These are phyloP conservation scores for Teinopalpus imperialis DNA, from an alignment of 2,888 invertebrate species.

Conservation along the genomic window DNA sequence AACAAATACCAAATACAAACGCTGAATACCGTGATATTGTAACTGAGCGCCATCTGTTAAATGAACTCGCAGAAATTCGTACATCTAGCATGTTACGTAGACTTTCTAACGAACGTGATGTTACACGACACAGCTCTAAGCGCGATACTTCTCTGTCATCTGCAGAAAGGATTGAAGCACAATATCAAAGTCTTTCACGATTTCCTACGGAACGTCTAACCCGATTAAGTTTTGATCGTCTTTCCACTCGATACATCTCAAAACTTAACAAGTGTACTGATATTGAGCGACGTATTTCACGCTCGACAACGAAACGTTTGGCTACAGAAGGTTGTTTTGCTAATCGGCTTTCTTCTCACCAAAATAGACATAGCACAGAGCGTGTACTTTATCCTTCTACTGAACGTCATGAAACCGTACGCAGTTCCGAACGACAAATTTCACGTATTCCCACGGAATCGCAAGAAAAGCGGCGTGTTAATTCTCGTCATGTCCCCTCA, in stretches of 20 bases:
- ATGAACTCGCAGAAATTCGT: background rate
- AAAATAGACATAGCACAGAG: background rate
- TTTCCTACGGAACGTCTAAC: no score
- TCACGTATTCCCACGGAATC: background rate
- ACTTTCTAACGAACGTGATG: conserved; percentile 4
- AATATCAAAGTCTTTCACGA: no score
- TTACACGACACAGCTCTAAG: background rate
- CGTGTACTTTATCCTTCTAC: background rate
- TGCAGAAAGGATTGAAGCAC: no score
- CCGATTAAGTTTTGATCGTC: no score
- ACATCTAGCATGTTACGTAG: background rate
- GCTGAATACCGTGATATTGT: background rate
- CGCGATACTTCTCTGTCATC: no score
- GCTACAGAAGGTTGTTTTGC: background rate
- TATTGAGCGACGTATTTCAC: background rate
- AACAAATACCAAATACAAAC: no score
- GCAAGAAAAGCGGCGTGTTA: background rate
- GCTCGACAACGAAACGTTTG: background rate
- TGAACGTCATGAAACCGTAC: background rate
- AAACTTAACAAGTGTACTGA: background rate
- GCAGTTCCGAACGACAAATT: background rate
- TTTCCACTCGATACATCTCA: background rate
- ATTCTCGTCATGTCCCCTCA: background rate
- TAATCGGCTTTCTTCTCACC: background rate
- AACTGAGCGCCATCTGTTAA: background rate